These are phyloP conservation scores for Pteronura brasiliensis DNA, from an alignment of 2,113 vertebrate species.

Conservation along the genomic window DNA sequence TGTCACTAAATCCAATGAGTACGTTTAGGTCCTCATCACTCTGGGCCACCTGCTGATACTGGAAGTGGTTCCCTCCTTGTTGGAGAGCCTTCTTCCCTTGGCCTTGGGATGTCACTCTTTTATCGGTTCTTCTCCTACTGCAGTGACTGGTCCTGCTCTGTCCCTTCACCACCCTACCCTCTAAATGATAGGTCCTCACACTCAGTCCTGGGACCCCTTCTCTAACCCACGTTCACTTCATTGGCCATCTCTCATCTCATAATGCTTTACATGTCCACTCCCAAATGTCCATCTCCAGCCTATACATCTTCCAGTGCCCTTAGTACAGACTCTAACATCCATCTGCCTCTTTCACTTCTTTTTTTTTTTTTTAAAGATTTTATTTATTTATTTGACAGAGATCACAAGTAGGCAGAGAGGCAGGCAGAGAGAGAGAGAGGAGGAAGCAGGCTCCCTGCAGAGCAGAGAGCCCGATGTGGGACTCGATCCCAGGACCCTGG, in stretches of 20 bases:
- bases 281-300: background rate
- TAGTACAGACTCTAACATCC: background rate
- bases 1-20: background rate
- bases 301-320: background rate
- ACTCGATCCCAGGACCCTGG: no score
- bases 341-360: background rate
- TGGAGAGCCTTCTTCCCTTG: background rate
- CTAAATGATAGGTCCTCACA: background rate
- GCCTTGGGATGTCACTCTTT: background rate
- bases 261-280: background rate
- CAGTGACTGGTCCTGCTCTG: background rate
- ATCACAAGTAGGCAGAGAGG: no score
- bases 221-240: background rate
- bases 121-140: background rate
- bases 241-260: background rate
- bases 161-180: background rate
- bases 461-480: no score
- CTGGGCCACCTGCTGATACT: fast-evolving
- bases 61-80: background rate
- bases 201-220: background rate
- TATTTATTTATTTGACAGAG: no score
- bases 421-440: no score
- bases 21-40: background rate
- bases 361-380: no score
- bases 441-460: no score